Evolutionary conservation across 2,797 vertebrate species (phyloP), one percentile per base, ranked within the genome.

Genomic region (Coregonus sp.): DNA sequence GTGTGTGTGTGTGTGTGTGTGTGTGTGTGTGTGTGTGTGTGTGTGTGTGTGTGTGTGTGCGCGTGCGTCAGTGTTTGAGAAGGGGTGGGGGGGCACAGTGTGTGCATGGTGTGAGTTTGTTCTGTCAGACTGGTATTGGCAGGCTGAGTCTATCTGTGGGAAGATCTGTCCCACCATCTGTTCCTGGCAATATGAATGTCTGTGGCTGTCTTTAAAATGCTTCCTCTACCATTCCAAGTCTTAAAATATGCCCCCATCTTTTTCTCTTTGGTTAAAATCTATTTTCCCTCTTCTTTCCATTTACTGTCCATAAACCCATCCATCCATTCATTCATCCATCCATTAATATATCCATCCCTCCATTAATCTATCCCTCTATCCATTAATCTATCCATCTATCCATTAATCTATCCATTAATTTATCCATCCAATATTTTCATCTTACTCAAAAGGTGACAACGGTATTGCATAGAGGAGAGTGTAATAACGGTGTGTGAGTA

Each of bases 121-220:
- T 81, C 80, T 79, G 81, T 86, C 84, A 81, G 82, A 75, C 82
- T 80, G 70, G 82, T 87, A 83, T 83, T 92, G 89, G 87, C 92
- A 92, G 87, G 80, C 40, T 47, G 86, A 89, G 79, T 79, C 83
- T 85, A 89, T 91, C 88, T 91, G 87, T 87, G 88, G 37, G 71
- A 84, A 83, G 87, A 89, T 89, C 40, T 67, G 87, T 89, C 88
- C 89, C 81, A 87, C 93, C 93, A 94, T 94, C 92, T 94, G 93
- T 88, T 93, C 90, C 85, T 86, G 86, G 89, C 86, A 33, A 5
- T 25, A 35, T 68, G 65, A 70, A 18, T 72, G 59, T 79, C 3
- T 70, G 63, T 72, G 33, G 69, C 40, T 79, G 65, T 70, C 31
- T 25, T 5, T 68, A 20, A 25, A 65, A 65, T 20, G 61, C 18